Evolutionary conservation across 2,888 invertebrate species (phyloP), one percentile per base, ranked within the genome.

Genomic region (Nudaria mundana): DNA sequence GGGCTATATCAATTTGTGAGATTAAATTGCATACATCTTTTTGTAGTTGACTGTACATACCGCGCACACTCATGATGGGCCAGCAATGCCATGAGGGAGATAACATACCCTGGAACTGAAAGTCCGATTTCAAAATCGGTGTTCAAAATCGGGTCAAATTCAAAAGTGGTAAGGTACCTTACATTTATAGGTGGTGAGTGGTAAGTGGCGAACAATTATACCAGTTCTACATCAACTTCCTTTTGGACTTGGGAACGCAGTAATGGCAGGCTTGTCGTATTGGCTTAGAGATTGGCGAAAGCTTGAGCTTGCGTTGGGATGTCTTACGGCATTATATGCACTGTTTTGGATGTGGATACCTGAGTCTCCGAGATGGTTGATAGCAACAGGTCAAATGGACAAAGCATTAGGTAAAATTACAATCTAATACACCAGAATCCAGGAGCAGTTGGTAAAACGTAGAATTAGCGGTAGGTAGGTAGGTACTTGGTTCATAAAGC

Each of bases 211-310:
- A 22, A 91, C 91, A 3, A 81, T 88, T 35, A 81, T 92, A 36
- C 91, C 92, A 7, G 89, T 92, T 25, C 48, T 92, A n/a, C 91
- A 91, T 54, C 92, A 92, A 69, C 73, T 92, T 31, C 92, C 92
- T 2, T 93, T 91, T 66, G 91, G 91, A 11, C 63, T 92, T 30
- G 92, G 92, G 0, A 91, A 88, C 50, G 78, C 90, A 3, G 56
- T 90, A 10, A 90, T 93, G 90, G 90, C 92, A 1, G 71, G 71
- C 2, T 56, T 92, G 7, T 91, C 92, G 0, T 92, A 91, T 58
- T 84, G 81, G 62, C 63, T 91, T 3, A 75, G 92, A 54, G 91
- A 92, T 61, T 93, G 93, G 93, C 84, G 92, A 46, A 73, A 88
- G 44, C 71, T 93, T 7, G 91, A 92, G 63, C 76, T 92, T 15